Base-by-base conservation (phyloP, 2,888 invertebrate species). In the Gari tellinella region DNA sequence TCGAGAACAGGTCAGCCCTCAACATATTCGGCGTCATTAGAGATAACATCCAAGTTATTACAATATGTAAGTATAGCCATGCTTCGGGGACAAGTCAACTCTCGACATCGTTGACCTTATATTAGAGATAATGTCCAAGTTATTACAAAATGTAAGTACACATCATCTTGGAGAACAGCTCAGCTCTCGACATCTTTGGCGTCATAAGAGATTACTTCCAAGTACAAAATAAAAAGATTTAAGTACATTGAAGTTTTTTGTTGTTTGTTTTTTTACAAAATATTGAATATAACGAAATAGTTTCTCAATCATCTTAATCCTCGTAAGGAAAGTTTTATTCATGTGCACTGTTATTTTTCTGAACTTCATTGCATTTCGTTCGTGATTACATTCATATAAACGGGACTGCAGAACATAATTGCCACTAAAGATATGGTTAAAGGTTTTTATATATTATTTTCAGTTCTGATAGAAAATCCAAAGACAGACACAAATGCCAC, bases 11-110 rank as follows among this genome's bases (percentile, higher is more conserved):
- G 72, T 95, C 96, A 86, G 95, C 95, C 56, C 95, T 96, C 73
- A 95, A 95, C 89, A 96, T 96, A 0, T 97, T 96, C 90, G 96
- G 96, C 92, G 95, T 96, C 21, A 93, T 97, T 86, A 94, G 96
- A 3, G 96, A 97, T 92, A 95, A 96, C 89, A 94, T 96, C 64
- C 95, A 96, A 91, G 94, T 96, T 57, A 95, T 95, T 53, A 92
- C 96, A 14, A 96, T 96, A 92, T 95, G 94, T 93, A 86, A 55
- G 82, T 68, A 31, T 7, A 31, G 10, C 10, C 5, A n/a, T n/a
- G n/a, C 85, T 96, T 96, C 0, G 96, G 96, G 88, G 96, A 97
- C 91, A 93, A 95, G 72, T 95, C 96, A 86, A 95, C 95, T 57
- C 95, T 96, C 73, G 95, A 95, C 89, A 96, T 96, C 0, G 97